Evolutionary conservation across 2,113 vertebrate species (phyloP).

Genomic region (Prionailurus bengalensis): DNA sequence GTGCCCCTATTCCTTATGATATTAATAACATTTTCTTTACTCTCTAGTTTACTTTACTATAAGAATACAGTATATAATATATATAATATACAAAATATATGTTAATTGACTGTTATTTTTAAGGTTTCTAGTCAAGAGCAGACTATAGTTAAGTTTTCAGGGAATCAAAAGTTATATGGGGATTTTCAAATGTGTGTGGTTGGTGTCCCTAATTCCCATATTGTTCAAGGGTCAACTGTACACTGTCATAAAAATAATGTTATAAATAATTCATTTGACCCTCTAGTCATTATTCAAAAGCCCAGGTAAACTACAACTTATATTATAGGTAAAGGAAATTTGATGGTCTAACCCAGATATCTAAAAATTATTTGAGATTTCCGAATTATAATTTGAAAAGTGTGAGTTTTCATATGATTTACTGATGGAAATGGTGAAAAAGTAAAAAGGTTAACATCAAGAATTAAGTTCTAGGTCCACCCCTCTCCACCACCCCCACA

Average conservation of each 20-base stretch:
- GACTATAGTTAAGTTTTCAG: background rate
- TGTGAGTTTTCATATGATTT: background rate
- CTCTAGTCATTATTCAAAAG: conserved; percentile 32
- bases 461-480: background rate
- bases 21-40: background rate
- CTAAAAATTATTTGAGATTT: conserved; percentile 43
- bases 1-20: background rate
- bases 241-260: conserved; percentile 13
- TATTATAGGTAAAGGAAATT: conserved; percentile 47
- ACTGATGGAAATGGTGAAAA: conserved; percentile 7
- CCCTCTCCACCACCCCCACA: background rate
- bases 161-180: background rate
- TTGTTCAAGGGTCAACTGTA: background rate
- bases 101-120: background rate
- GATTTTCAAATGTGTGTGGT: background rate
- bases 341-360: background rate
- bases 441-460: background rate
- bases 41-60: background rate
- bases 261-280: conserved; percentile 42
- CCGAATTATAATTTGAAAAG: conserved; percentile 33
- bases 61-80: background rate
- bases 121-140: background rate
- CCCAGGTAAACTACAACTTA: conserved; percentile 10
- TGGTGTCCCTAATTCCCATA: background rate
- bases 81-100: background rate